Conservation (phyloP, 2,113 vertebrate species). For the Pterocles gutturalis region DNA sequence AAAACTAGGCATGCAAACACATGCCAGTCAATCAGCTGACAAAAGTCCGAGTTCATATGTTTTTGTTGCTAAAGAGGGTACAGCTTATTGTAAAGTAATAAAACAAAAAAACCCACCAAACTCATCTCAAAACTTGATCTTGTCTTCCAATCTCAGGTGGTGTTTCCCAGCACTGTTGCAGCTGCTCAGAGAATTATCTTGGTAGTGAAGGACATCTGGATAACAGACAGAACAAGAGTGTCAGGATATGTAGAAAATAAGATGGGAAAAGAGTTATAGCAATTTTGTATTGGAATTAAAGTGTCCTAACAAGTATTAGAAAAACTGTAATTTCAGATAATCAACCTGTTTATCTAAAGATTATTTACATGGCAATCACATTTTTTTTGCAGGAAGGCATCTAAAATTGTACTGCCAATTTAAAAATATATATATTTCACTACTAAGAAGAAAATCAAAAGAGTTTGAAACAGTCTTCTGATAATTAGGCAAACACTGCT, state of each 20-base stretch:
- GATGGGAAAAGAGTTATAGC: not conserved
- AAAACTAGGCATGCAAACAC: not conserved
- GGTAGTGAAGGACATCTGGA: constrained; percentile 69
- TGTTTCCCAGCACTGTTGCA: constrained; percentile 67
- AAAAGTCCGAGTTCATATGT: not conserved
- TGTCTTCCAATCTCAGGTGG: constrained; percentile 66
- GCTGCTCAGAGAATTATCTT: constrained; percentile 62
- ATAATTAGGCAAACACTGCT: not conserved
- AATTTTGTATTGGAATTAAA: constrained; percentile 49
- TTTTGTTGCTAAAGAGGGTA: not conserved
- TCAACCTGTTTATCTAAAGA: constrained; percentile 51
- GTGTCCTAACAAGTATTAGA: constrained; percentile 43
- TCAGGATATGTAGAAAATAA: not conserved
- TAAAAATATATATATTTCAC: constrained; percentile 5
- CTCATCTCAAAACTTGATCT: constrained; percentile 51
- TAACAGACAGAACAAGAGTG: constrained; percentile 11
- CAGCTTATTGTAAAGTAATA: not conserved
- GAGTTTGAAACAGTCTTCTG: not conserved
- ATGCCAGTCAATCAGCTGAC: not conserved
- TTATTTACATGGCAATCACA: constrained; percentile 36
- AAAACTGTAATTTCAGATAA: constrained; percentile 42
- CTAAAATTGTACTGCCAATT: not conserved
- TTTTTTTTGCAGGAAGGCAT: not conserved
- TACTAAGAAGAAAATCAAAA: not conserved
- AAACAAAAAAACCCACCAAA: not conserved